These are phyloP conservation scores for Byasa hedistus DNA, from an alignment of 2,888 invertebrate species.

Conservation along the genomic window DNA sequence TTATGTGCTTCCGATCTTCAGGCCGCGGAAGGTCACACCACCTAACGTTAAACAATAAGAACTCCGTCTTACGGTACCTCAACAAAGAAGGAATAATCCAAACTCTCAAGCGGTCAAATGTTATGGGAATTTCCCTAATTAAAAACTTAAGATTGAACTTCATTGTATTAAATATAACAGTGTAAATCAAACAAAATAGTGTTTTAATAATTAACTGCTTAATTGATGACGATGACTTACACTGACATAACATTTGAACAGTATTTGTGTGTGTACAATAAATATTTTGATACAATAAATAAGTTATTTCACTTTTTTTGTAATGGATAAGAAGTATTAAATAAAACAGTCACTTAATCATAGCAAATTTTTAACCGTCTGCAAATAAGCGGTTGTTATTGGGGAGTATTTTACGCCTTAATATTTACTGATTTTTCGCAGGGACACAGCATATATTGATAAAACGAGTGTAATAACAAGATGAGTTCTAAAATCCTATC, in stretches of 20 bases:
- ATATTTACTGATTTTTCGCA: too few relatives aligned
- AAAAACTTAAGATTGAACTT: constrained; percentile 13
- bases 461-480: too few relatives aligned
- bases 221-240: too few relatives aligned
- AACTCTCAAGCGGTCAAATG: constrained; percentile 21
- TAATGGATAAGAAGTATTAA: too few relatives aligned
- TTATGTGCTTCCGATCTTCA: not conserved
- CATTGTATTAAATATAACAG: constrained; percentile 11
- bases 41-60: constrained; percentile 3
- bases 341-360: too few relatives aligned
- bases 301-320: too few relatives aligned
- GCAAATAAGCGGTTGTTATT: too few relatives aligned
- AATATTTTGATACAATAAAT: not conserved
- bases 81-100: constrained; percentile 11
- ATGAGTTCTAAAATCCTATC: too few relatives aligned
- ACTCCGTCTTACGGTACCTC: constrained; percentile 12
- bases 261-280: not conserved
- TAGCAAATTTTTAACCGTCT: too few relatives aligned
- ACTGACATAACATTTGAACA: not conserved
- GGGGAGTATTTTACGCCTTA: too few relatives aligned
- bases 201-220: not conserved
- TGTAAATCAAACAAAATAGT: not conserved
- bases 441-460: too few relatives aligned
- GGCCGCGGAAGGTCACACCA: constrained; percentile 5
- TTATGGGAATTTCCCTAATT: constrained; percentile 26